Evolutionary conservation across 2,113 vertebrate genomes (phyloP), one percentile per base, ranked within the genome.

Genomic region (Xiphophorus maculatus): DNA sequence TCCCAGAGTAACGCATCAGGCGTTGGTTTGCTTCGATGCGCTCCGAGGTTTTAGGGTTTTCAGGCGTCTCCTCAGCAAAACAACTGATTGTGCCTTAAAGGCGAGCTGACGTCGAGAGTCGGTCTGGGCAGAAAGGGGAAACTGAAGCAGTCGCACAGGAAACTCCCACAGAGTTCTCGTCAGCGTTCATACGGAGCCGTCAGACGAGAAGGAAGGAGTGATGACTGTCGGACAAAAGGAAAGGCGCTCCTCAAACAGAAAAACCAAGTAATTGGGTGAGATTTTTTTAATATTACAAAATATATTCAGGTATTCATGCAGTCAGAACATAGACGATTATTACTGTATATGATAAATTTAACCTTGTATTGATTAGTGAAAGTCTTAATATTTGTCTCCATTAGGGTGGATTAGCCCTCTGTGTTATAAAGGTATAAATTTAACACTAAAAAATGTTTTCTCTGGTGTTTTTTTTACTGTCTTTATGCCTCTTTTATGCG

Each of bases 71-170:
- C 10, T 37, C 35, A 15, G 3, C 22, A 14, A 75, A 77, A 28
- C 17, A 51, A 66, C 74, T 78, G 81, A 81, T 48, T 10, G 2
- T n/a, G 72, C 28, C n/a, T 13, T 27, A 11, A 67, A 54, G 30
- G 7, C 11, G 73, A 65, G 63, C 65, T 14, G 42, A 63, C 69
- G 40, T 14, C 0, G 48, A 10, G 13, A 76, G 74, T 51, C 40
- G 66, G 3, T 40, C 33, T 65, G 81, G 64, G 75, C 65, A 79
- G 64, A 88, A 91, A 89, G 76, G 29, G 84, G 86, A 82, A 90
- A 65, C 54, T 72, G 44, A 60, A 33, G 2, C 40, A 0, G 29
- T 81, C 44, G 48, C 33, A 69, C 12, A 82, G 82, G 84, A 84
- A 91, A 90, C 84, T 86, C 85, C 87, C 82, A 79, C 76, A 62